Conservation (phyloP, 2,113 vertebrate species). For the Phyllostomus discolor region DNA sequence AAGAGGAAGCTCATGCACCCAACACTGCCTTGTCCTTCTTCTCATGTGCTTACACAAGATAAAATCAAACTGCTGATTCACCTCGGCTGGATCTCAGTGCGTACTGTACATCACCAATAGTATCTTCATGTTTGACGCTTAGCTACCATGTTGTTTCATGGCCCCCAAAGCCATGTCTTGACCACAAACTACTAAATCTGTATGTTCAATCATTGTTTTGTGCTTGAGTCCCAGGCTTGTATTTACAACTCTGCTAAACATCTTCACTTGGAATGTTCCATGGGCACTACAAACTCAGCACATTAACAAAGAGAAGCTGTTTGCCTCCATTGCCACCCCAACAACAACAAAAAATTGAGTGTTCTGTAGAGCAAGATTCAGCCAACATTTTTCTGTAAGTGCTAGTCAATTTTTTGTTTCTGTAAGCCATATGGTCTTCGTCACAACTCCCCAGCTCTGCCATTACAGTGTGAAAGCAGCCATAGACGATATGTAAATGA, state of each 20-base stretch:
- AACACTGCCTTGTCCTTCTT: neutral
- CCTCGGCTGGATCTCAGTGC: neutral
- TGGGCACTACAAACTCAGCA: neutral
- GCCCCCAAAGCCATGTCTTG: neutral
- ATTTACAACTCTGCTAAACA: neutral
- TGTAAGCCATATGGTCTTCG: neutral
- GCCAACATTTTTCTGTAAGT: neutral
- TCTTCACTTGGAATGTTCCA: constrained; percentile 15
- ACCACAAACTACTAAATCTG: neutral
- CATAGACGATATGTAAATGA: neutral
- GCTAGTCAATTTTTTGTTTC: neutral
- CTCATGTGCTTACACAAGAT: neutral
- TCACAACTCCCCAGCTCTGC: neutral
- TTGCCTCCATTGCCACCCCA: neutral
- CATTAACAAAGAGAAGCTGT: neutral
- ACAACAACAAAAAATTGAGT: neutral
- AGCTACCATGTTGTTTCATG: neutral
- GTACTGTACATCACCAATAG: neutral
- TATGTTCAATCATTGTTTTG: neutral
- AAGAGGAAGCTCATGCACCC: neutral
- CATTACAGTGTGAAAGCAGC: neutral
- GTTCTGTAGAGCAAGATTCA: neutral
- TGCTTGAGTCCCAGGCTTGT: neutral
- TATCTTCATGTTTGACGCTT: neutral
- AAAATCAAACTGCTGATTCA: neutral